Base-by-base conservation (phyloP, 2,797 vertebrate genomes). In the Adrianichthys oophorus region DNA sequence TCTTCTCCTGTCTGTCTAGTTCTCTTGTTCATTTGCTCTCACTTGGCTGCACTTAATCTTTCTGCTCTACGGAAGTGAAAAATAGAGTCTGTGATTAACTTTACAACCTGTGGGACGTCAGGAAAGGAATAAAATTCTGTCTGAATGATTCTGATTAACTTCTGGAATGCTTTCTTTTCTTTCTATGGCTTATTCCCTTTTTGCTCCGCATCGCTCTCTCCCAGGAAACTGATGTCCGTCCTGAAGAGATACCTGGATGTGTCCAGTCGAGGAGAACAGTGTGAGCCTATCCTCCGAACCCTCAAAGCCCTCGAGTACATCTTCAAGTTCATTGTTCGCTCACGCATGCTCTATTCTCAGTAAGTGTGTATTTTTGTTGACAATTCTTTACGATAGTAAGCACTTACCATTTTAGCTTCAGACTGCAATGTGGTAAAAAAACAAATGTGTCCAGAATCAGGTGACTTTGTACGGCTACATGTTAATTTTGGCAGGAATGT, bases 241-340 rank as follows among this genome's bases (percentile, higher is more conserved):
- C 80, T 99, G 90, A 98, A 97, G 92, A 93, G 82, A 14, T 99
- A 99, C 70, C 90, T 99, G 87, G 97, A 99, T 41, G 94, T 91
- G 54, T 97, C 95, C 59, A 96, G 97, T 77, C 90, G 93, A 71
- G 97, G 96, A 48, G 95, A 98, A 85, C 93, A 95, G 52, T 98
- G 96, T 2, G 97, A 99, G 62, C 94, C 95, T 1, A 97, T 99
- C 74, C 82, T 99, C 13, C 93, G 96, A 48, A 98, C 96, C 1
- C 91, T 99, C 66, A 99, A 99, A 90, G 95, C 97, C 46, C 90
- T 99, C 29, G 97, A 99, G 85, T 99, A 99, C 73, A 94, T 99
- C 82, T 98, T 99, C 91, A 98, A 98, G 88, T 99, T 99, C 92
- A 99, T 99, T 59, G 97, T 99, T 59, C 94, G 96, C 67, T 99